A percentile compares a stretch with the other conserved stretches of the same genome.
phyloP scores from a whole-genome alignment of 2,113 vertebrate species.

The Pagrus major region DNA sequence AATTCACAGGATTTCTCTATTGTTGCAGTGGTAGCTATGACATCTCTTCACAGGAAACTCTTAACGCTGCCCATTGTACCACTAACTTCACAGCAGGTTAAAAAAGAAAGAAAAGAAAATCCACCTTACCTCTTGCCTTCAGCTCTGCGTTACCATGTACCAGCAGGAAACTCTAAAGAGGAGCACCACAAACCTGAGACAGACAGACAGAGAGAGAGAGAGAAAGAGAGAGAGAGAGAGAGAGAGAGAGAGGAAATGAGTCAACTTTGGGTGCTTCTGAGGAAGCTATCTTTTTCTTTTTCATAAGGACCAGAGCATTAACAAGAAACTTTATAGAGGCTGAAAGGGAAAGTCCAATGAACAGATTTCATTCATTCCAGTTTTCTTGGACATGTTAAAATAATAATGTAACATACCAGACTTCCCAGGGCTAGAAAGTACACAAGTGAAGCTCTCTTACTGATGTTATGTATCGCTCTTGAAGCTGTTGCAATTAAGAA shows the following conservation, averaged over 20 bases:
- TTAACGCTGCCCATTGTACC: neutral
- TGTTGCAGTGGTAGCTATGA: no score
- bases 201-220: constrained; percentile 46
- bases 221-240: constrained; percentile 38
- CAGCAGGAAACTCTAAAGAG: constrained; percentile 78
- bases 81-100: neutral
- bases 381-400: constrained; percentile 3
- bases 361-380: constrained; percentile 47
- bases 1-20: no score
- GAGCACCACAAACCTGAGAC: constrained; percentile 73
- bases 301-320: constrained; percentile 44
- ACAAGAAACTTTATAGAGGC: constrained; percentile 42
- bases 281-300: constrained; percentile 63
- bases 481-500: no score
- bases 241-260: constrained; percentile 72
- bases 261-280: constrained; percentile 65
- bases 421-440: neutral
- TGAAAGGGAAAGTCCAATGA: constrained; percentile 61
- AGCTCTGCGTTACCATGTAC: constrained; percentile 81
- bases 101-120: constrained; percentile 18
- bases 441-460: neutral
- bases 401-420: neutral
- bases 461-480: neutral
- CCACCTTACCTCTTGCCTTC: constrained; percentile 78
- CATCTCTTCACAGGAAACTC: neutral